Conservation (phyloP, 2,113 vertebrate species). For the Thalassoma bifasciatum region DNA sequence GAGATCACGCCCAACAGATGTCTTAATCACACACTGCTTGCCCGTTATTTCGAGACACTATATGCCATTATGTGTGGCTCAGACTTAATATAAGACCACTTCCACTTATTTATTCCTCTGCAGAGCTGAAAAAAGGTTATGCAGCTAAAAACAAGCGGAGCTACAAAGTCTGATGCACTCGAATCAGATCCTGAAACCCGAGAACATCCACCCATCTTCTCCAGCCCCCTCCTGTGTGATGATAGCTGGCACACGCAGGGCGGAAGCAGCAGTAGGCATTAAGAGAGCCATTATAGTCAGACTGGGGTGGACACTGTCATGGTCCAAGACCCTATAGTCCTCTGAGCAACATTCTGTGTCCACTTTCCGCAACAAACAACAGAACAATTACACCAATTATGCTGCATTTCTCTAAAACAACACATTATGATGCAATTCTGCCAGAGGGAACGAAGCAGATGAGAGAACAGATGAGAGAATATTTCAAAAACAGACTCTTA, state of each 20-base stretch:
- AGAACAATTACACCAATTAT: background rate
- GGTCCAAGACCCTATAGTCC: constrained; percentile 11
- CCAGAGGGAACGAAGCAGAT: constrained; percentile 4
- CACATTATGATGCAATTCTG: background rate
- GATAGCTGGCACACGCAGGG: constrained; percentile 60
- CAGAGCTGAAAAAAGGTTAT: constrained; percentile 24
- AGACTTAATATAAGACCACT: background rate
- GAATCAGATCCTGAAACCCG: constrained; percentile 47
- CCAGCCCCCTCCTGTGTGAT: constrained; percentile 55
- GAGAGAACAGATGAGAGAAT: background rate
- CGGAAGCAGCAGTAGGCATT: constrained; percentile 68
- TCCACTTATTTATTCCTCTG: constrained; percentile 33
- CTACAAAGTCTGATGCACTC: constrained; percentile 4
- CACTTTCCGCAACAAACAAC: background rate
- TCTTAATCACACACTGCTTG: constrained; percentile 67
- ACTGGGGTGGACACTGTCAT: constrained; percentile 48
- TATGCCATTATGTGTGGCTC: background rate
- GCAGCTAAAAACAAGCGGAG: constrained; percentile 37
- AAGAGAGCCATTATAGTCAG: constrained; percentile 60
- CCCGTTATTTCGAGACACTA: constrained; percentile 51
- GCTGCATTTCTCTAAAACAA: constrained; percentile 13
- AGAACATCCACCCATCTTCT: constrained; percentile 29
- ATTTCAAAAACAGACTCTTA: background rate
- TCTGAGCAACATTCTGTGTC: background rate
- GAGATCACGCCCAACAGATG: constrained; percentile 63